Evolutionary conservation across 2,113 vertebrate genomes (phyloP).

Genomic region (Dolichotis patagonum): DNA sequence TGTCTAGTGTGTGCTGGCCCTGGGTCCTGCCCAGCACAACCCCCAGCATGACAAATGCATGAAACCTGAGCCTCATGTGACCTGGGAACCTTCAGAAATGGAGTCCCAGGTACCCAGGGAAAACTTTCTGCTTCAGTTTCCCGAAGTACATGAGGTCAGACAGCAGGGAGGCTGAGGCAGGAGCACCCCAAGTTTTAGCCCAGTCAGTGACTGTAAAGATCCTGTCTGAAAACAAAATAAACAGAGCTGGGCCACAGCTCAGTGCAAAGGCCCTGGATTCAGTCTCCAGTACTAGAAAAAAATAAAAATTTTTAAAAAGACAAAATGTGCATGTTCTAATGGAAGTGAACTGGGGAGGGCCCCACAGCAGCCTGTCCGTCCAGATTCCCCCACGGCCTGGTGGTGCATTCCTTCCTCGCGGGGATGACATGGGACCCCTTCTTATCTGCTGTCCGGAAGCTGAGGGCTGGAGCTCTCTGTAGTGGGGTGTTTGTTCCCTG

Average conservation of each 20-base stretch:
- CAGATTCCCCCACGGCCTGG: neutral
- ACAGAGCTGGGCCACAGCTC: neutral
- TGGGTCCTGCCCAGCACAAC: neutral
- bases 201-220: neutral
- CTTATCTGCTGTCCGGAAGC: neutral
- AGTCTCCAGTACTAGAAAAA: neutral
- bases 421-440: neutral
- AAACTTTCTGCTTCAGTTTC: neutral
- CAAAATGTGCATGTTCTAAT: too few species aligned
- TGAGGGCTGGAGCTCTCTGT: neutral
- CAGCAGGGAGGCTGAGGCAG: neutral
- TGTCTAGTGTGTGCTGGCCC: neutral
- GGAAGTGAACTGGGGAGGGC: neutral
- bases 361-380: neutral
- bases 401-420: neutral
- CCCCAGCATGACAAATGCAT: neutral
- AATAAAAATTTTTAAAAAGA: neutral
- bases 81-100: neutral
- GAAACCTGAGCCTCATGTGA: neutral
- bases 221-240: neutral
- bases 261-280: neutral
- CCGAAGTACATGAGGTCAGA: too few species aligned
- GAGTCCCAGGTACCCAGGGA: neutral
- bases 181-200: neutral
- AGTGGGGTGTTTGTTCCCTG: neutral